A percentile compares a stretch with the other conserved stretches of the same genome.
Conservation (phyloP, 2,113 vertebrate species). For the Bambusicola thoracicus region DNA sequence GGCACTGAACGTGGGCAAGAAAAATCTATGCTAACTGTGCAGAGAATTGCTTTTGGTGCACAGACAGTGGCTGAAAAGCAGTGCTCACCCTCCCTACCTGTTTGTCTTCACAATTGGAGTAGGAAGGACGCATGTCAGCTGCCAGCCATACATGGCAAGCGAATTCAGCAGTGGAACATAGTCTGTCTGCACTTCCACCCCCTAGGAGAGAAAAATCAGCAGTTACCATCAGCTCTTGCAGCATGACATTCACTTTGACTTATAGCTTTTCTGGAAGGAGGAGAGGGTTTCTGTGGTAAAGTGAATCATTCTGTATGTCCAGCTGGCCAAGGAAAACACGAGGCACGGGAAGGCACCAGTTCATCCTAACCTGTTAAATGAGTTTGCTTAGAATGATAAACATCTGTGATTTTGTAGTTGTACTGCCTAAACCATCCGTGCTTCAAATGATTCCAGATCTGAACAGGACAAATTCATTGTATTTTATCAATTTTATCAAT, state of each 20-base stretch:
- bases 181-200: constrained; percentile 91
- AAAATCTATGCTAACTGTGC: background rate
- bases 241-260: background rate
- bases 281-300: background rate
- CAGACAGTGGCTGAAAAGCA: background rate
- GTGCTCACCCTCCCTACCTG: constrained; percentile 80
- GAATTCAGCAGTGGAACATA: constrained; percentile 95
- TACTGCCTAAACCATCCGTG: background rate
- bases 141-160: constrained; percentile 92
- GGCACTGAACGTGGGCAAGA: accelerated
- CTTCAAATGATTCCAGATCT: background rate
- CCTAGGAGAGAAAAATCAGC: constrained; percentile 78
- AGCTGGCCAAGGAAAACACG: background rate
- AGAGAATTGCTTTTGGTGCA: background rate
- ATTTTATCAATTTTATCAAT: constrained; percentile 9
- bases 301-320: background rate
- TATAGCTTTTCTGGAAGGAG: background rate
- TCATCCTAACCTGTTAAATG: background rate
- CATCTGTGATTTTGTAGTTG: background rate
- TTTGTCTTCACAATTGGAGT: constrained; percentile 93
- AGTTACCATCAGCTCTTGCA: constrained; percentile 15
- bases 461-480: background rate
- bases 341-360: background rate
- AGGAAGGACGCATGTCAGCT: constrained; percentile 94
- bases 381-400: background rate